Evolutionary conservation across 2,888 invertebrate genomes (phyloP).

Genomic region (Muscina levida): DNA sequence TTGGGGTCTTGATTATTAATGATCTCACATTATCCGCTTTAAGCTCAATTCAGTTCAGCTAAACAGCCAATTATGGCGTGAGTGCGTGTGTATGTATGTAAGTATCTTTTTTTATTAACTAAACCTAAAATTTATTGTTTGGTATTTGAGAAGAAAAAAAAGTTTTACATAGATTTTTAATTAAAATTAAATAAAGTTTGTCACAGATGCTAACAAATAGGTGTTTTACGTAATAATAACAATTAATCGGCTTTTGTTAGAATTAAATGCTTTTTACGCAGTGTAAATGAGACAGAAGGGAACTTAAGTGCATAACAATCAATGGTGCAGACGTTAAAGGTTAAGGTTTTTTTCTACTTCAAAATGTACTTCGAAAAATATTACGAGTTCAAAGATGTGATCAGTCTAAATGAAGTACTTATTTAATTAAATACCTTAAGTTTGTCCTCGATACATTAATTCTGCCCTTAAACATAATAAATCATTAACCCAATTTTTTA

Average conservation of each 20-base stretch:
- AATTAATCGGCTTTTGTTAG: conserved; percentile 20
- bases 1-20: conserved; percentile 47
- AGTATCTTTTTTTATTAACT: conserved; percentile 3
- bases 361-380: too few relatives aligned
- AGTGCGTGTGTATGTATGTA: neutral
- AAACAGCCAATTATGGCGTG: conserved; percentile 30
- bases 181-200: conserved; percentile 24
- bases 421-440: neutral
- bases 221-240: neutral
- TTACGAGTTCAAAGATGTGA: too few relatives aligned
- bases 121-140: neutral
- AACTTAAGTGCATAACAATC: too few relatives aligned
- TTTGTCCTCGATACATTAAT: neutral
- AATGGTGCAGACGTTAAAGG: too few relatives aligned
- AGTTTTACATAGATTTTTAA: conserved; percentile 11
- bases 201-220: conserved; percentile 9
- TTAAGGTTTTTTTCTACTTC: too few relatives aligned
- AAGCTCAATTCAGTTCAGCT: conserved; percentile 34
- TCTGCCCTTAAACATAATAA: conserved; percentile 18
- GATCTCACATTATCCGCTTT: conserved; percentile 32
- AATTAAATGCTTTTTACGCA: too few relatives aligned
- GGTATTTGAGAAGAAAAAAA: neutral
- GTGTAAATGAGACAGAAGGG: too few relatives aligned
- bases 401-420: neutral
- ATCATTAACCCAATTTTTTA: conserved; percentile 33